A percentile compares a stretch with the other conserved stretches of the same genome.
Evolutionary conservation across 2,797 vertebrate species (phyloP).

Genomic region (Onychomys arenicola): DNA sequence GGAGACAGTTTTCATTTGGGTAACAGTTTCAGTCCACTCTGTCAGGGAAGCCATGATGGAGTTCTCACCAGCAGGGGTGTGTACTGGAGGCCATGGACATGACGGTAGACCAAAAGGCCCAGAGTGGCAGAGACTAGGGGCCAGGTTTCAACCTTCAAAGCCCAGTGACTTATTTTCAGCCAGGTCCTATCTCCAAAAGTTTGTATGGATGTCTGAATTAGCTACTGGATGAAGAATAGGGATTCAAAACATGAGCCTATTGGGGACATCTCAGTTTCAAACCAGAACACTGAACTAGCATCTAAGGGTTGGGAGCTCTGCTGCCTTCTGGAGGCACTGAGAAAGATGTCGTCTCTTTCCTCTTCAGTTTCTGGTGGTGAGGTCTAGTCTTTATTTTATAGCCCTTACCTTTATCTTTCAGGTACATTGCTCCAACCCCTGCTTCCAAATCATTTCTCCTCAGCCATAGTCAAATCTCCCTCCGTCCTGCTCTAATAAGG

Average conservation of each 20-base stretch:
- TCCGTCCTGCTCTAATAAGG: neutral
- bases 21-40: neutral
- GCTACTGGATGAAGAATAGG: neutral
- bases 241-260: neutral
- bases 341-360: neutral
- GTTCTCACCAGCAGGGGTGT: neutral
- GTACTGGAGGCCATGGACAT: neutral
- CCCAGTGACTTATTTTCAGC: neutral
- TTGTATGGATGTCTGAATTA: neutral
- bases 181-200: neutral
- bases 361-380: neutral
- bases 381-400: neutral
- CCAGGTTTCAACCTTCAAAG: neutral
- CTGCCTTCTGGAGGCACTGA: neutral
- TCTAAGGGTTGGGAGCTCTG: too few species aligned
- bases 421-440: neutral
- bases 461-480: neutral
- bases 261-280: neutral
- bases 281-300: neutral
- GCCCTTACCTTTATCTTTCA: neutral
- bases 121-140: neutral
- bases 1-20: neutral
- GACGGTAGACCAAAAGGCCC: neutral
- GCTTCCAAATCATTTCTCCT: neutral
- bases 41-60: neutral